Conservation (phyloP, 2,113 vertebrate genomes). For the Tupaia tana region DNA sequence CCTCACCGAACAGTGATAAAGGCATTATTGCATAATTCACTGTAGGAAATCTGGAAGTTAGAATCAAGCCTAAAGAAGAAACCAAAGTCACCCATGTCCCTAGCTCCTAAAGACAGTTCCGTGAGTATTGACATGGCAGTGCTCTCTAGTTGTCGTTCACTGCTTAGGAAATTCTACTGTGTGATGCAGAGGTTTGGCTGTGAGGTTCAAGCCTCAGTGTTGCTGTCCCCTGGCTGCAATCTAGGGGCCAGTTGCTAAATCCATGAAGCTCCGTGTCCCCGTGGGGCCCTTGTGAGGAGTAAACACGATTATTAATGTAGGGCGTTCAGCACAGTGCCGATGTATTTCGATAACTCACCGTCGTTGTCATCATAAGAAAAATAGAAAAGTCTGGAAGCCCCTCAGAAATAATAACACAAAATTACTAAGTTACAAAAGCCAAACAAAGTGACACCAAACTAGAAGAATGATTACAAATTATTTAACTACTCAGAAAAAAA, state of each 20-base stretch:
- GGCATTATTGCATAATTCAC: neutral
- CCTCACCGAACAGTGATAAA: neutral
- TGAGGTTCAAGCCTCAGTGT: neutral
- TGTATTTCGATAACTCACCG: constrained; percentile 27
- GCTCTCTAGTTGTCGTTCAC: neutral
- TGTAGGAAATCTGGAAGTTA: neutral
- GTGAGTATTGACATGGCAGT: neutral
- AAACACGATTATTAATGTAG: neutral
- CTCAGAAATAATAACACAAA: constrained; percentile 31
- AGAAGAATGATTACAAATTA: constrained; percentile 47
- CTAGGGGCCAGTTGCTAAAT: neutral
- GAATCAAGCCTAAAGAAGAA: neutral
- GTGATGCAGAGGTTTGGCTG: neutral
- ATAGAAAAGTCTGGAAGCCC: constrained; percentile 55
- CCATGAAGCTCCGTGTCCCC: neutral
- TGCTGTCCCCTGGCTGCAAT: neutral
- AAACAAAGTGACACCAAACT: constrained; percentile 35
- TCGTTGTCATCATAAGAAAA: constrained; percentile 55
- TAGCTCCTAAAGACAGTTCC: neutral
- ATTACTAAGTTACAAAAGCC: constrained; percentile 60
- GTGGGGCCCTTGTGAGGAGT: neutral
- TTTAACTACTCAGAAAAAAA: constrained; percentile 23
- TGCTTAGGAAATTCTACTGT: neutral
- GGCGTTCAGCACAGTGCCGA: neutral
- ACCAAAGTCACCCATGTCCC: neutral